Conservation (phyloP, 2,888 invertebrate genomes). For the Cheiracanthium punctorium region DNA sequence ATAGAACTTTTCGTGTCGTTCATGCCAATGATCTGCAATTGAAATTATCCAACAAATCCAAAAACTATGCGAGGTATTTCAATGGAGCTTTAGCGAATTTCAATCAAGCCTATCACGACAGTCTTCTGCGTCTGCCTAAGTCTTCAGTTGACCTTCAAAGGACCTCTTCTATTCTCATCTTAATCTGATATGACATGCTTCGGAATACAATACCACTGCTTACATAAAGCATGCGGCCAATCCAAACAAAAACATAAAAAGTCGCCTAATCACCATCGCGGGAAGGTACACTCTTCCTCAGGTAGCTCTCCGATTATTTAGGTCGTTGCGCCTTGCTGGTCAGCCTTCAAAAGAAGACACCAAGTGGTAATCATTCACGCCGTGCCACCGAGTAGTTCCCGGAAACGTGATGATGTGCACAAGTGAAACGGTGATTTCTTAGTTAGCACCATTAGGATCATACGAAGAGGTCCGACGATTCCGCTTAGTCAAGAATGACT, state of each 20-base stretch:
- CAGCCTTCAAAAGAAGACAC: not conserved
- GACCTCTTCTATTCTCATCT: not conserved
- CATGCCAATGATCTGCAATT: no score
- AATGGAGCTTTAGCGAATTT: no score
- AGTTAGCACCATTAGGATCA: not conserved
- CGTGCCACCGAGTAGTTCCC: no score
- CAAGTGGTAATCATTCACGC: conserved; percentile 19
- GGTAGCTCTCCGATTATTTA: not conserved
- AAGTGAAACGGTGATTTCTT: not conserved
- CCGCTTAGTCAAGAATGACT: no score
- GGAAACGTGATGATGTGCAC: not conserved
- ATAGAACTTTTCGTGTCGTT: no score
- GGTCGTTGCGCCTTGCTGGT: conserved; percentile 14
- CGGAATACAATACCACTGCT: not conserved
- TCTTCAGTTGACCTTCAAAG: not conserved
- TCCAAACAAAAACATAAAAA: not conserved
- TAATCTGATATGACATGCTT: not conserved
- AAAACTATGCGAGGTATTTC: no score
- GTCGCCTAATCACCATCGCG: not conserved
- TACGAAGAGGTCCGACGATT: no score
- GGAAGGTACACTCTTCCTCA: not conserved
- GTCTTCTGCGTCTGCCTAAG: no score
- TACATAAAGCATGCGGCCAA: not conserved
- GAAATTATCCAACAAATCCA: no score
- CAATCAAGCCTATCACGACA: no score